These are phyloP conservation scores for Corynorhinus townsendii DNA, from an alignment of 2,113 vertebrate species.

Conservation along the genomic window DNA sequence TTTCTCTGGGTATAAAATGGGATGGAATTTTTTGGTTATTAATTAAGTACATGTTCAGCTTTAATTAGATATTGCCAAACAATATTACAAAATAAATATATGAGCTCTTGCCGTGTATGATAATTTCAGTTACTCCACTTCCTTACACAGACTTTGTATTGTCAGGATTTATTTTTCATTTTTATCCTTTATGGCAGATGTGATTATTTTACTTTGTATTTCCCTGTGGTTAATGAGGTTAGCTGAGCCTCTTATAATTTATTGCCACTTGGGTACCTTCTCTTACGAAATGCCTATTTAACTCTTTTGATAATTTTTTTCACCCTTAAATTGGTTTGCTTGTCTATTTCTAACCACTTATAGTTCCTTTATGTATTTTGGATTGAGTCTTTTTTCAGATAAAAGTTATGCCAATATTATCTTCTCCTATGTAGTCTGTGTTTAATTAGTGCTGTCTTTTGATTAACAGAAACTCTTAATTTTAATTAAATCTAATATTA, in stretches of 20 bases:
- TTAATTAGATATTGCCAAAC: neutral
- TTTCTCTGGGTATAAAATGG: neutral
- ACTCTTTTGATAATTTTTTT: neutral
- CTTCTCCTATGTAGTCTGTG: neutral
- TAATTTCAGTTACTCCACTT: neutral
- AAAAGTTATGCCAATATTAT: neutral
- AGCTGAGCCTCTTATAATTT: neutral
- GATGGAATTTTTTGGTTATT: neutral
- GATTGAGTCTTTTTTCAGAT: neutral
- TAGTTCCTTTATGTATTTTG: neutral
- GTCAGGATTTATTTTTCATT: neutral
- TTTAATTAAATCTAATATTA: neutral
- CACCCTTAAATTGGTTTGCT: neutral
- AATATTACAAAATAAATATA: neutral
- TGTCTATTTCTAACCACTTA: neutral
- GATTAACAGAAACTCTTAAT: neutral
- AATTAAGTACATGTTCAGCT: neutral
- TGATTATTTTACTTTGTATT: constrained; percentile 8
- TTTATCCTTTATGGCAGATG: neutral
- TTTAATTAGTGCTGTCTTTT: neutral
- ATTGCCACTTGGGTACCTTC: neutral
- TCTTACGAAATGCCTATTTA: neutral
- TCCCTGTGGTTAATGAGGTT: neutral
- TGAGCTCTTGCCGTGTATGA: neutral
- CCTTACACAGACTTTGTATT: neutral